These are phyloP conservation scores for Aeoliscus strigatus DNA, from an alignment of 2,797 vertebrate genomes.

Conservation along the genomic window DNA sequence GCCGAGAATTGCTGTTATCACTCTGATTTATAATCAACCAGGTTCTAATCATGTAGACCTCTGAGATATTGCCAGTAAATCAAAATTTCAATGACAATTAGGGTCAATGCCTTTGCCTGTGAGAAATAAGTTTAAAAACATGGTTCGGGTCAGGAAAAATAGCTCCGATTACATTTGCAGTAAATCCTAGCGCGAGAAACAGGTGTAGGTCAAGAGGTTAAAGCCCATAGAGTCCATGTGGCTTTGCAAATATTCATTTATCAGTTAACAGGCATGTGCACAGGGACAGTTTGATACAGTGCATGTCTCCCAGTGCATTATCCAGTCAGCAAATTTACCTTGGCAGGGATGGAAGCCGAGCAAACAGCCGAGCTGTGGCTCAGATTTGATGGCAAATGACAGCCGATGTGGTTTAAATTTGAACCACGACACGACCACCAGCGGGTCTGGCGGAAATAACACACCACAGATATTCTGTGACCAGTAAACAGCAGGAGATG, in stretches of 20 bases:
- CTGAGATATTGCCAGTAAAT: slow-evolving; percentile 19
- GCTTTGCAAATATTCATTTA: slow-evolving; percentile 37
- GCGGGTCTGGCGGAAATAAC: not conserved
- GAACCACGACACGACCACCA: slow-evolving; percentile 5
- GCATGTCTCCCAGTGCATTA: slow-evolving; percentile 38
- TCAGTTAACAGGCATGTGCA: slow-evolving; percentile 28
- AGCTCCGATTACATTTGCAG: slow-evolving; percentile 8
- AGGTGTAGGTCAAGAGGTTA: not conserved
- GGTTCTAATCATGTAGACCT: slow-evolving; percentile 17
- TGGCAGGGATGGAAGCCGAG: slow-evolving; percentile 37
- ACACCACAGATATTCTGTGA: too few species aligned
- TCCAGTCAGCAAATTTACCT: slow-evolving; percentile 54
- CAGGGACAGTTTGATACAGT: slow-evolving; percentile 16
- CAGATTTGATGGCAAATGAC: slow-evolving; percentile 10
- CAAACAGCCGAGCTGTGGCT: slow-evolving; percentile 29
- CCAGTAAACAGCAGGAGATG: too few species aligned
- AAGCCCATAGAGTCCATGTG: slow-evolving; percentile 11
- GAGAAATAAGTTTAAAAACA: slow-evolving; percentile 2
- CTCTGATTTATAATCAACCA: slow-evolving; percentile 7
- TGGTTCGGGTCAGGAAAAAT: slow-evolving; percentile 4
- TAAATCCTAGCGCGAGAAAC: slow-evolving; percentile 17
- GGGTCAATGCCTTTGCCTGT: slow-evolving; percentile 2
- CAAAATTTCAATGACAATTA: slow-evolving; percentile 3
- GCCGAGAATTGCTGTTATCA: not conserved
- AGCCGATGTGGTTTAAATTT: slow-evolving; percentile 9